Evolutionary conservation across 2,888 invertebrate species (phyloP), one percentile per base, ranked within the genome.

Genomic region (Ischnura elegans): DNA sequence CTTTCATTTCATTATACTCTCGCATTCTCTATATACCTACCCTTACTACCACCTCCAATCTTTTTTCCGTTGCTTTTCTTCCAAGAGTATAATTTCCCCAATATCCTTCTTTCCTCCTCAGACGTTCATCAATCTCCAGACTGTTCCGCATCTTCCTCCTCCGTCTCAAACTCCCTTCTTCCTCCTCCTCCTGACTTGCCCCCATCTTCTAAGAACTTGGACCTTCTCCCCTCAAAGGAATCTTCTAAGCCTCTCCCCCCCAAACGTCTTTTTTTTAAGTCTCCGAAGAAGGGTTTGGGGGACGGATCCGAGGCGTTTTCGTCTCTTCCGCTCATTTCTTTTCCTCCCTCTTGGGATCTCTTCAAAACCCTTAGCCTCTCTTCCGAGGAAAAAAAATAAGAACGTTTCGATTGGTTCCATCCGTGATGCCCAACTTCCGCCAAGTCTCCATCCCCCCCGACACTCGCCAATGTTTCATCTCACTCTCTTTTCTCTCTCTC

Each of bases 71-170:
- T n/a, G n/a, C n/a, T n/a, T 25, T 16, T 29, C 16, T 36, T 13
- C 76, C 66, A 19, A 76, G 36, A 76, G 76, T 76, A 76, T 76
- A 36, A 76, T 76, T 76, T 76, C 76, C 76, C 36, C 76, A 36
- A 76, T 76, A 76, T 25, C 76, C 76, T 36, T 76, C 36, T 76
- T 36, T 36, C 76, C 76, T 76, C 16, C 76, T 36, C 76, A 76
- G 76, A 76, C 76, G 76, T 76, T 76, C 76, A 36, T 76, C 76
- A 76, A 10, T 36, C 76, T 76, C 76, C 76, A 36, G 76, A 1
- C 76, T 76, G 29, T 76, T 76, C 36, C 61, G 25, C 61, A 61
- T 61, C 61, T 61, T 61, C 55, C 55, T 55, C 19, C 61, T 61
- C 19, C 61, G 21, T 36, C 76, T 76, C 36, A 36, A 10, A 3